A percentile compares a stretch with the other conserved stretches of the same genome.
Conservation (phyloP, 2,888 invertebrate species). For the Drosophila koepferae region DNA sequence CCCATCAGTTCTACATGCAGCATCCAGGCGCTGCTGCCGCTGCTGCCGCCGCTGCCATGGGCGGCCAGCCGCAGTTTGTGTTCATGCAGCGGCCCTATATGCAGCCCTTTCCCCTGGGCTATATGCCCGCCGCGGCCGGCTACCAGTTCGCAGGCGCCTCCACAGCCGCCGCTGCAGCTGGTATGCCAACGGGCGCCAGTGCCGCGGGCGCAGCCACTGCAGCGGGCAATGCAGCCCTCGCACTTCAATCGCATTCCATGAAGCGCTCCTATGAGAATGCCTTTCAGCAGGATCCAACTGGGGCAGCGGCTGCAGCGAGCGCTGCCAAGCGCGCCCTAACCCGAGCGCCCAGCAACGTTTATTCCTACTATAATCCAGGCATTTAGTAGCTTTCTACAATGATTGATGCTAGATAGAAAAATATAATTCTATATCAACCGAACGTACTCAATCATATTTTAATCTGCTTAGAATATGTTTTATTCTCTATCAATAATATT, state of each 20-base stretch:
- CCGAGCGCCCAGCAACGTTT: slow-evolving; percentile 77
- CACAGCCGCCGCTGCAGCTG: slow-evolving; percentile 51
- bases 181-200: slow-evolving; percentile 27
- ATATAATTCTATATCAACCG: background rate
- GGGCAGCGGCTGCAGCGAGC: slow-evolving; percentile 74
- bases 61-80: slow-evolving; percentile 84
- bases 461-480: background rate
- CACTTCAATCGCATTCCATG: slow-evolving; percentile 84
- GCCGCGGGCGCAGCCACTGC: slow-evolving; percentile 56
- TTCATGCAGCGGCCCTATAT: slow-evolving; percentile 84
- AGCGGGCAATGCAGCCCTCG: slow-evolving; percentile 39
- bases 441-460: background rate
- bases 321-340: slow-evolving; percentile 83
- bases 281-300: slow-evolving; percentile 86
- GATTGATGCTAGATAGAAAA: slow-evolving; percentile 18
- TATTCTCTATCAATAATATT: slow-evolving; percentile 7
- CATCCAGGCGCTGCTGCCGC: slow-evolving; percentile 69
- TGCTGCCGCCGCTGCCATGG: slow-evolving; percentile 62
- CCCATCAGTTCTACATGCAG: slow-evolving; percentile 74
- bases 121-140: slow-evolving; percentile 65
- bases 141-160: slow-evolving; percentile 64
- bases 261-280: slow-evolving; percentile 91
- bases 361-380: slow-evolving; percentile 82
- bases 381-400: slow-evolving; percentile 59
- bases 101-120: slow-evolving; percentile 83